phyloP scores from a whole-genome alignment of 2,797 vertebrate genomes.

The Coreius guichenoti region DNA sequence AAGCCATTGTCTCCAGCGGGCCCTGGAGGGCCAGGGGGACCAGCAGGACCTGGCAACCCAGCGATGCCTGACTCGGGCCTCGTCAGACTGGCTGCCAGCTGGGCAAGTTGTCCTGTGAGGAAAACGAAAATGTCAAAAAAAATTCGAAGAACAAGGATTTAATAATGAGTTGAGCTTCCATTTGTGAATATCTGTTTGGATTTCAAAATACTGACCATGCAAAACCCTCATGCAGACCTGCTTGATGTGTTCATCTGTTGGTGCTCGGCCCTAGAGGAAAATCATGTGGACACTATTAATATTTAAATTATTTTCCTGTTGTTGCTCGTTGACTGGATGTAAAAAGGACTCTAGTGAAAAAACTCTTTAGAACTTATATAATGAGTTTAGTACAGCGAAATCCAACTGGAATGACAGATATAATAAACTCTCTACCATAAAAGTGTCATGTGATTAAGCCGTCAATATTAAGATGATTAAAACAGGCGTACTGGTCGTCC shows the following conservation, averaged over 20 bases:
- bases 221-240: constrained; percentile 97
- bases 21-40: constrained; percentile 87
- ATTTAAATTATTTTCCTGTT: neutral
- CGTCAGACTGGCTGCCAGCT: constrained; percentile 91
- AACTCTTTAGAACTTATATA: neutral
- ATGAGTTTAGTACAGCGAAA: constrained; percentile 18
- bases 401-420: neutral
- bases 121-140: constrained; percentile 37
- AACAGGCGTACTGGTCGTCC: constrained; percentile 80
- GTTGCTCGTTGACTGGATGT: neutral
- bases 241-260: constrained; percentile 90
- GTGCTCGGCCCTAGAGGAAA: constrained; percentile 84
- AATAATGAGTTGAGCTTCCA: neutral
- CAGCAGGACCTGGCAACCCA: constrained; percentile 88
- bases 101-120: constrained; percentile 89
- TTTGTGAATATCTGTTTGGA: neutral
- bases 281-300: constrained; percentile 1
- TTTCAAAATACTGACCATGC: constrained; percentile 84
- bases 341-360: neutral
- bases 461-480: neutral
- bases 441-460: neutral
- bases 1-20: constrained; percentile 89
- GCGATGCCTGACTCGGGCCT: constrained; percentile 87
- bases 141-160: constrained; percentile 1
- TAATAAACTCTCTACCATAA: neutral